A percentile compares a stretch with the other conserved stretches of the same genome.
Conservation (phyloP, 2,888 invertebrate genomes). For the Ormyrus rosae region DNA sequence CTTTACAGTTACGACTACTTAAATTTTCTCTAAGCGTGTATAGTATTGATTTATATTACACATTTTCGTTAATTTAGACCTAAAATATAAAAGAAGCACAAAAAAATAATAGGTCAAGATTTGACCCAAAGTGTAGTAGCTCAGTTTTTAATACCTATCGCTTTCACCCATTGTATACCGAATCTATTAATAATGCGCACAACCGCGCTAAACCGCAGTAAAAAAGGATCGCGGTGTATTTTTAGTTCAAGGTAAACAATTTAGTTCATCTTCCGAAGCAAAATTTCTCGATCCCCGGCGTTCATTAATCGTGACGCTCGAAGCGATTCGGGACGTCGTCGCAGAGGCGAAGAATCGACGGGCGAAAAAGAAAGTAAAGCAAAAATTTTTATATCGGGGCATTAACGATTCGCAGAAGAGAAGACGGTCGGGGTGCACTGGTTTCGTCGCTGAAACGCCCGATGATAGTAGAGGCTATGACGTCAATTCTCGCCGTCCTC, state of each 20-base stretch:
- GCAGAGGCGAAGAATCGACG: not conserved
- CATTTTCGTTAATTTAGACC: too few relatives aligned
- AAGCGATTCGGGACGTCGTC: not conserved
- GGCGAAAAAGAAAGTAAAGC: constrained; percentile 4
- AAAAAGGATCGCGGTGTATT: not conserved
- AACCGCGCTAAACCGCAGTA: too few relatives aligned
- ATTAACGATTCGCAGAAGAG: constrained; percentile 12
- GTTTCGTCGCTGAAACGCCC: not conserved
- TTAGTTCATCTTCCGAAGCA: constrained; percentile 14
- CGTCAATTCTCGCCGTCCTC: constrained; percentile 1
- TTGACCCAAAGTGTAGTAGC: too few relatives aligned
- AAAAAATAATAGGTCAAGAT: too few relatives aligned
- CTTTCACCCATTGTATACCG: too few relatives aligned
- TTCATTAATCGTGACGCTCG: constrained; percentile 5
- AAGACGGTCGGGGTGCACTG: not conserved
- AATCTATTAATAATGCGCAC: too few relatives aligned
- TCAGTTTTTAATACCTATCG: too few relatives aligned
- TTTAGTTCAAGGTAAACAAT: constrained; percentile 10
- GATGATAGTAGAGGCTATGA: not conserved
- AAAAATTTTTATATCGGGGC: not conserved
- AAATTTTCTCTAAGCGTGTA: too few relatives aligned
- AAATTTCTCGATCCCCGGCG: not conserved
- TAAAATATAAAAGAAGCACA: too few relatives aligned
- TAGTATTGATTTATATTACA: too few relatives aligned
- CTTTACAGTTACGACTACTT: too few relatives aligned